Conservation (phyloP, 1,140 invertebrate species). For the Tetraneura akinire region DNA sequence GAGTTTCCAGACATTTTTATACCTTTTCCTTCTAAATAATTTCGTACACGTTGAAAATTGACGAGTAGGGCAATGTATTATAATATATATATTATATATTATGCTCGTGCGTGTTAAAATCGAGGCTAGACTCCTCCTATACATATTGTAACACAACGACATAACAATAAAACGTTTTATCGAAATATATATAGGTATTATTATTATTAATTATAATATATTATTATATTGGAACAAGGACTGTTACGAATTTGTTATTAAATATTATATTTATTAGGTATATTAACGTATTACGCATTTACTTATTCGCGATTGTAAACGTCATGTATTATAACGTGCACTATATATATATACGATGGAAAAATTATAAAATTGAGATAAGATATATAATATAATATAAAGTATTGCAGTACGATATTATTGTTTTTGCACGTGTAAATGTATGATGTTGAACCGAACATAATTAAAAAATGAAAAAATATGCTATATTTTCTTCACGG, state of each 20-base stretch:
- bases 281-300: too few relatives aligned
- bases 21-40: too few relatives aligned
- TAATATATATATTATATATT: neutral
- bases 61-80: too few relatives aligned
- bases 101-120: neutral
- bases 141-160: too few relatives aligned
- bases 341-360: neutral
- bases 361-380: neutral
- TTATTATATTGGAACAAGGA: neutral
- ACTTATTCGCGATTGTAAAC: neutral
- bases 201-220: neutral
- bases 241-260: neutral
- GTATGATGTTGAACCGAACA: neutral
- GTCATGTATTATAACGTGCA: too few relatives aligned
- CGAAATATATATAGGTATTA: neutral
- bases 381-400: too few relatives aligned
- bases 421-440: neutral
- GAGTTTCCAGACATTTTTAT: too few relatives aligned
- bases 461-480: constrained; percentile 7
- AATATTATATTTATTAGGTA: neutral
- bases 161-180: constrained; percentile 3
- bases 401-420: neutral
- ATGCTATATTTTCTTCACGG: neutral
- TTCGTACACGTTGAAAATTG: too few relatives aligned
- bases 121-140: neutral